phyloP scores from a whole-genome alignment of 2,113 vertebrate genomes.

The Erinaceus europaeus region DNA sequence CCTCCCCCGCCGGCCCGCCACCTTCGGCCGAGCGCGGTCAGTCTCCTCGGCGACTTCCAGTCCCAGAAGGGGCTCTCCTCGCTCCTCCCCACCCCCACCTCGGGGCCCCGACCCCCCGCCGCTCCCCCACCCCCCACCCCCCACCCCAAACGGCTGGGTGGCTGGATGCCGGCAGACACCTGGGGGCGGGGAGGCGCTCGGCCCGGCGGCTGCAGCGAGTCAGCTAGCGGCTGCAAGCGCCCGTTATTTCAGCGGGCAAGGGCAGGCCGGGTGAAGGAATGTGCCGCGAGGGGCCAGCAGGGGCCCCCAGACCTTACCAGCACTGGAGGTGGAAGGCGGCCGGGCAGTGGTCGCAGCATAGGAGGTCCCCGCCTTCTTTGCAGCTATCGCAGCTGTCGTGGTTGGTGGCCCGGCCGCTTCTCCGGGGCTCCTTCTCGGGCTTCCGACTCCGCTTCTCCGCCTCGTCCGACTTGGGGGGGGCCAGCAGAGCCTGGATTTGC shows the following conservation, averaged over 20 bases:
- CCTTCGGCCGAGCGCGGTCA: constrained; percentile 27
- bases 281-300: constrained; percentile 68
- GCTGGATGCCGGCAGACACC: constrained; percentile 43
- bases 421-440: constrained; percentile 91
- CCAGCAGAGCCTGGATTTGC: constrained; percentile 97
- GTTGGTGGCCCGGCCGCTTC: constrained; percentile 95
- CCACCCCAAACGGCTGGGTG: constrained; percentile 30
- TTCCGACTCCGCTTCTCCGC: constrained; percentile 91
- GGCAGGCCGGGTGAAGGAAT: constrained; percentile 69
- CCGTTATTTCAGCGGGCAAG: constrained; percentile 74
- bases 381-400: constrained; percentile 98
- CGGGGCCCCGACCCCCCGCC: neutral
- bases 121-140: neutral
- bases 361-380: constrained; percentile 94
- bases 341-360: constrained; percentile 96
- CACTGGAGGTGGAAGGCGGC: constrained; percentile 97
- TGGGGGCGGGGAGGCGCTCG: constrained; percentile 57
- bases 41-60: constrained; percentile 54
- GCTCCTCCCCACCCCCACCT: constrained; percentile 48
- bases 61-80: constrained; percentile 51
- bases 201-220: constrained; percentile 37
- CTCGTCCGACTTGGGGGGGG: constrained; percentile 94
- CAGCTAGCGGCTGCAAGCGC: constrained; percentile 69
- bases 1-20: constrained; percentile 54
- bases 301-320: constrained; percentile 85